Conservation (phyloP, 2,797 vertebrate species). For the Steatocranus sp. region DNA sequence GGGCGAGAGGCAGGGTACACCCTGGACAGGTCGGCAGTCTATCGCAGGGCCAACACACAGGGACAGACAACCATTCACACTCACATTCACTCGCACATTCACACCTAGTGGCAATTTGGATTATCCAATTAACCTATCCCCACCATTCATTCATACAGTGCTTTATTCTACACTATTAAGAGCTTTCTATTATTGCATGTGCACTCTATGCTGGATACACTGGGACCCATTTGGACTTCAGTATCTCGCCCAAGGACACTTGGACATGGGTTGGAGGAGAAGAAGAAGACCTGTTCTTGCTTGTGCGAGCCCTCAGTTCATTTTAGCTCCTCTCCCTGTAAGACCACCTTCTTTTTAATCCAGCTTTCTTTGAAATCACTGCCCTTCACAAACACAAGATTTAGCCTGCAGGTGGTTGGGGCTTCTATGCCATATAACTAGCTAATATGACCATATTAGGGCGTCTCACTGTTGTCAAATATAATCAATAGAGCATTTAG, state of each 20-base stretch:
- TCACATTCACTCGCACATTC: too few species aligned
- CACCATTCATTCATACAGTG: background rate
- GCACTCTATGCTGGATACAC: background rate
- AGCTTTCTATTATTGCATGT: background rate
- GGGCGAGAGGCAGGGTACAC: too few species aligned
- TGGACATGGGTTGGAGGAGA: background rate
- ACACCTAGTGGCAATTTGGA: too few species aligned
- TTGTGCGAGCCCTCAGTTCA: background rate
- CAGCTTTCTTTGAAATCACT: background rate
- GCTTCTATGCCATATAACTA: background rate
- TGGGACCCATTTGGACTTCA: background rate
- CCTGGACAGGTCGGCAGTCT: too few species aligned
- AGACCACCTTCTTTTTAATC: background rate
- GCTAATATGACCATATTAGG: background rate
- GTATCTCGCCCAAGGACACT: background rate
- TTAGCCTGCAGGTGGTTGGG: background rate
- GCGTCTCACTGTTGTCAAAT: background rate
- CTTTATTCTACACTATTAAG: background rate
- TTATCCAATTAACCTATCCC: too few species aligned
- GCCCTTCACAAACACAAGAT: background rate
- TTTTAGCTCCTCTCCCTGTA: background rate
- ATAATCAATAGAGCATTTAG: background rate
- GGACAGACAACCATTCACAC: too few species aligned
- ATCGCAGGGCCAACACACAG: too few species aligned
- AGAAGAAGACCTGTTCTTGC: background rate